Evolutionary conservation across 2,113 vertebrate species (phyloP).

Genomic region (Bos indicus): DNA sequence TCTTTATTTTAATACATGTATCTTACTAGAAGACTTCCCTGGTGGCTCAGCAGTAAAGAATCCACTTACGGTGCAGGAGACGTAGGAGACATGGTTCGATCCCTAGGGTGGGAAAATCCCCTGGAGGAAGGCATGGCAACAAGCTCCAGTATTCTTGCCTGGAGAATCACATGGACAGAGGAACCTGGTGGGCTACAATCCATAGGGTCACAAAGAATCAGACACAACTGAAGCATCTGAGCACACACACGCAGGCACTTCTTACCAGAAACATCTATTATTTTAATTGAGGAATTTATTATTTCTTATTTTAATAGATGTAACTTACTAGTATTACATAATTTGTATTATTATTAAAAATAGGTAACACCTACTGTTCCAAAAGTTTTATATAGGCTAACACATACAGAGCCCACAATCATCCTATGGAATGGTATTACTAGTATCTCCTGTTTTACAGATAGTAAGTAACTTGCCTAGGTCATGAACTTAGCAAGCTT

Average conservation of each 20-base stretch:
- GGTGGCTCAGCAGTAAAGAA: neutral
- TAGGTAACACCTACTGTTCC: neutral
- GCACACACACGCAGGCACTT: neutral
- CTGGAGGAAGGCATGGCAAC: neutral
- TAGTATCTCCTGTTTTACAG: neutral
- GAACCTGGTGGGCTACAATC: neutral
- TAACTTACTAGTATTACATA: neutral
- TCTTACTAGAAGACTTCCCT: neutral
- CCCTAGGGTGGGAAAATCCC: neutral
- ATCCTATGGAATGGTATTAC: neutral
- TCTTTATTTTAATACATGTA: conserved; percentile 10
- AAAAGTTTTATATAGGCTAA: neutral
- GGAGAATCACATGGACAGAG: neutral
- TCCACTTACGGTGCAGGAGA: neutral
- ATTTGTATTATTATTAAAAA: neutral
- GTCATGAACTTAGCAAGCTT: neutral
- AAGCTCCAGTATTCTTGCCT: neutral
- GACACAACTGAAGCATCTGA: neutral
- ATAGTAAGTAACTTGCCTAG: neutral
- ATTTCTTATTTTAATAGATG: conserved; percentile 24
- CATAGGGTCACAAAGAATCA: neutral
- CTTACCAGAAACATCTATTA: neutral
- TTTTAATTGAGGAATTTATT: neutral
- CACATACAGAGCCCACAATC: neutral
- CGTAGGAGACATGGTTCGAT: neutral